Evolutionary conservation across 2,113 vertebrate genomes (phyloP), one percentile per base, ranked within the genome.

Genomic region (Kryptolebias marmoratus): DNA sequence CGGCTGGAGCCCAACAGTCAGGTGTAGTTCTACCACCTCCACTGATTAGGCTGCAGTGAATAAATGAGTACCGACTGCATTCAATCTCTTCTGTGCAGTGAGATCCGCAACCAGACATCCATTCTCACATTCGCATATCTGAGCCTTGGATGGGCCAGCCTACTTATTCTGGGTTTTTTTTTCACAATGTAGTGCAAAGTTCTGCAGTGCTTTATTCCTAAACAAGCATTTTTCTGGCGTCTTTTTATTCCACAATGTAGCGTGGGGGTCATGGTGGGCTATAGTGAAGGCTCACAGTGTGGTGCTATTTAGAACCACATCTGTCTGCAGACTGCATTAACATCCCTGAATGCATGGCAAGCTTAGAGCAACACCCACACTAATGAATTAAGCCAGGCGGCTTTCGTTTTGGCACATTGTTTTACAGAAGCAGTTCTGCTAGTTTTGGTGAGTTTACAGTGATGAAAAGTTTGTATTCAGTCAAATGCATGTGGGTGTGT

Each of bases 291-390:
- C 39, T 42, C 39, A 42, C 39, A 85, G 66, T 71, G 75, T 91
- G 84, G 75, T 76, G 68, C 73, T 85, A 81, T 87, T 78, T 87
- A 86, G 75, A 87, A 73, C 65, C 85, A 87, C 86, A 87, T 90
- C 88, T 91, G 90, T 72, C 78, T 65, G 64, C 72, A 61, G 80
- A 42, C 69, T 75, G 66, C 78, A 87, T 88, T 88, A 83, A 75
- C 71, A 80, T 82, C 71, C 42, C 59, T 88, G 82, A 89, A 88
- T 69, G 72, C 78, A 80, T 68, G 68, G 71, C 61, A 12, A 65
- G 61, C 79, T 73, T 64, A 74, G 61, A 73, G 79, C 67, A 80
- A 80, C 77, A 79, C 79, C 82, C 84, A 84, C 59, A 71, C 66
- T 22, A 71, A 64, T 81, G 68, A 84, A 75, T 11, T 36, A 56